Evolutionary conservation across 2,888 invertebrate species (phyloP).

Genomic region (Lasioglossum morio): DNA sequence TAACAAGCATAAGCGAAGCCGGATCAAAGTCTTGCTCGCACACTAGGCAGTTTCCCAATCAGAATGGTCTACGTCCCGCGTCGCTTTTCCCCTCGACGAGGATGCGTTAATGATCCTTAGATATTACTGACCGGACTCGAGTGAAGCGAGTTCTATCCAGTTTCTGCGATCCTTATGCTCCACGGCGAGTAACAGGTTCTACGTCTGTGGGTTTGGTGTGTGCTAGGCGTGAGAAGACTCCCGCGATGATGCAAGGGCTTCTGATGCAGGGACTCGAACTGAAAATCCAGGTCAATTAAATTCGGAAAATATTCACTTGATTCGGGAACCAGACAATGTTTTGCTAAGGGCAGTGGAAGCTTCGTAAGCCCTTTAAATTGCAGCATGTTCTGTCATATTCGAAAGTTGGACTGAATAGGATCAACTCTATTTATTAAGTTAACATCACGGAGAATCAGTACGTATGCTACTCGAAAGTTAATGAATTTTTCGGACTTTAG

Average conservation of each 20-base stretch:
- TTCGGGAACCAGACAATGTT: neutral
- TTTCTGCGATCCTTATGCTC: neutral
- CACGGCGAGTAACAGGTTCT: neutral
- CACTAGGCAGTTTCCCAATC: constrained; percentile 66
- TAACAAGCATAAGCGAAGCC: constrained; percentile 53
- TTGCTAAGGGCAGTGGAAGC: neutral
- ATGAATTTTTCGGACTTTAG: neutral
- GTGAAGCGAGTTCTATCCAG: constrained; percentile 14
- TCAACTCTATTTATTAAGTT: too few species aligned
- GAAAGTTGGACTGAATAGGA: neutral
- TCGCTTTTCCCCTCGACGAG: constrained; percentile 38
- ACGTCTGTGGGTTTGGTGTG: neutral
- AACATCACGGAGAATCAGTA: neutral
- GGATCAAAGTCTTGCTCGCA: constrained; percentile 59
- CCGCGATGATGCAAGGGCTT: neutral
- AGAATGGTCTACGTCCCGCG: constrained; percentile 41
- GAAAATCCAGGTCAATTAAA: neutral
- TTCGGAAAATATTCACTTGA: neutral
- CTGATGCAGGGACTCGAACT: too few species aligned
- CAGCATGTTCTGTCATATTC: neutral
- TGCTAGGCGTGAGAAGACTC: constrained; percentile 1
- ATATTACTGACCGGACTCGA: constrained; percentile 57
- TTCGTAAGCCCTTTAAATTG: neutral
- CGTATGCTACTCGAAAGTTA: neutral
- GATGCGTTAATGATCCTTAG: constrained; percentile 63